phyloP scores from a whole-genome alignment of 2,113 vertebrate species.

The Lepisosteus oculatus region DNA sequence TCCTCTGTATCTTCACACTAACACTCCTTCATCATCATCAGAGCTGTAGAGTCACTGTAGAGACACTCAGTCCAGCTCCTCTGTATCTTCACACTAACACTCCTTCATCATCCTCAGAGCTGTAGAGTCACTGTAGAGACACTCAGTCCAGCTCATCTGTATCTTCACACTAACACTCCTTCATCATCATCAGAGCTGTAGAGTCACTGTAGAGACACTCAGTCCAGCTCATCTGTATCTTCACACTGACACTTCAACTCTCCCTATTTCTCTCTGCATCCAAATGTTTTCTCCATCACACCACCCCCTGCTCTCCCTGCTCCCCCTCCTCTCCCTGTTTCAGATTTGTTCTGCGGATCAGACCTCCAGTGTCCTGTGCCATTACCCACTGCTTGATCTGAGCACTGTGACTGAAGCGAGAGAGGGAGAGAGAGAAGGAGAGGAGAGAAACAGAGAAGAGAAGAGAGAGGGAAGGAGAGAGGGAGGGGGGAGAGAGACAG shows the following conservation, averaged over 20 bases:
- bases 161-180: too few relatives aligned
- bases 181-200: too few relatives aligned
- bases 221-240: too few relatives aligned
- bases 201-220: too few relatives aligned
- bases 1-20: too few relatives aligned
- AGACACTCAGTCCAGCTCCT: too few relatives aligned
- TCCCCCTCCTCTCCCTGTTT: conserved; percentile 32
- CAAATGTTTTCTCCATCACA: background rate
- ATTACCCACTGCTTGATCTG: conserved; percentile 48
- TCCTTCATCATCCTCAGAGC: too few relatives aligned
- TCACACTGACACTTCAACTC: background rate
- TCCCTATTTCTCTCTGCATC: conserved; percentile 31
- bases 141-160: too few relatives aligned
- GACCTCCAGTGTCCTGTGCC: conserved; percentile 54
- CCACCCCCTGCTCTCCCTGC: background rate
- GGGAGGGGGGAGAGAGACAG: conserved; percentile 24
- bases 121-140: too few relatives aligned
- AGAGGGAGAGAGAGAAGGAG: conserved; percentile 15
- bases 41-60: too few relatives aligned
- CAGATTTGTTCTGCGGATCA: conserved; percentile 69
- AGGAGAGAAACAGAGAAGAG: conserved; percentile 22
- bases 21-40: too few relatives aligned
- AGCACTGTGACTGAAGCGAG: conserved; percentile 7
- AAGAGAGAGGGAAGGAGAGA: conserved; percentile 16
- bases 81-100: too few relatives aligned